A percentile compares a stretch with the other conserved stretches of the same genome.
These are phyloP conservation scores for Sula dactylatra DNA, from an alignment of 2,113 vertebrate species.

Conservation along the genomic window DNA sequence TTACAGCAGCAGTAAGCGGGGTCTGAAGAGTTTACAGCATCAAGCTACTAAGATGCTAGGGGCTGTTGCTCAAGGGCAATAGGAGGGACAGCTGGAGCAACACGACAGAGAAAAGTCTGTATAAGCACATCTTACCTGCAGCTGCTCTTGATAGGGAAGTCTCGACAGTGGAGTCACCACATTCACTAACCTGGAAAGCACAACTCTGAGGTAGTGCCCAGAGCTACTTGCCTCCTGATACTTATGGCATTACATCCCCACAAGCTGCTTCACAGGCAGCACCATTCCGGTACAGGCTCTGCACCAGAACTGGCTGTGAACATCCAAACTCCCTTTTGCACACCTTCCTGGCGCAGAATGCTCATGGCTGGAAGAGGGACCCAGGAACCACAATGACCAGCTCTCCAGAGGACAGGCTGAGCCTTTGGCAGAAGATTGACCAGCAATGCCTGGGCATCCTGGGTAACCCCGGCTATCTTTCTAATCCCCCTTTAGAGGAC, in stretches of 20 bases:
- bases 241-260: neutral
- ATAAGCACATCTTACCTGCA: constrained; percentile 58
- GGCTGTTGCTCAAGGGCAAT: neutral
- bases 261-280: neutral
- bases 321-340: neutral
- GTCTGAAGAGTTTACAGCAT: neutral
- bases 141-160: constrained; percentile 81
- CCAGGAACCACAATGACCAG: neutral
- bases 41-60: neutral
- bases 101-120: neutral
- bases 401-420: neutral
- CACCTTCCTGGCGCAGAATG: neutral
- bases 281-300: neutral
- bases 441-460: neutral
- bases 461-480: neutral
- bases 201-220: neutral
- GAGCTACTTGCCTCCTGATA: neutral
- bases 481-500: neutral
- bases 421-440: neutral
- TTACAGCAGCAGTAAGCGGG: neutral
- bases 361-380: neutral
- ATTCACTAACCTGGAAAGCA: constrained; percentile 71
- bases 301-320: neutral
- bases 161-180: constrained; percentile 83
- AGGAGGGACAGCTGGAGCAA: neutral